Percentiles rank a stretch among this genome's conserved stretches.
These are phyloP conservation scores for Dromiciops gliroides DNA, from an alignment of 2,113 vertebrate genomes.

Conservation along the genomic window DNA sequence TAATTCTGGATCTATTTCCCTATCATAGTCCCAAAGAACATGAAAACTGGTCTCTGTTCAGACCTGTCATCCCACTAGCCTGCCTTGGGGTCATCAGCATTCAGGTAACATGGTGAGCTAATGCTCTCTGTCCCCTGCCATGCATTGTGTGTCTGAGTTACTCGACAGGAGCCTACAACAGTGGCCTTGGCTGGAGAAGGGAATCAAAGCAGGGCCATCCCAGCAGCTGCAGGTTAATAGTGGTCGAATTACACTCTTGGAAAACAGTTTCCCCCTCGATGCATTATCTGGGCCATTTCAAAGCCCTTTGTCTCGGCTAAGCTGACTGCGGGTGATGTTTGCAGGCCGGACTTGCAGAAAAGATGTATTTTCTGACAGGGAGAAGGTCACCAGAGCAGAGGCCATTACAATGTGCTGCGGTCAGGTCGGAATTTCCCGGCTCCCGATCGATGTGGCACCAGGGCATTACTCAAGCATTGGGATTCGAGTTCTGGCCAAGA, in stretches of 20 bases:
- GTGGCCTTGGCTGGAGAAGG: conserved; percentile 55
- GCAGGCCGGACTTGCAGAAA: conserved; percentile 60
- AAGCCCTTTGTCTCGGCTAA: conserved; percentile 74
- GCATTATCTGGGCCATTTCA: conserved; percentile 58
- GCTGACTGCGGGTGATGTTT: conserved; percentile 57
- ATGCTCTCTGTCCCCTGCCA: conserved; percentile 31
- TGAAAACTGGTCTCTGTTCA: conserved; percentile 25
- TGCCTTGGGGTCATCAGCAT: conserved; percentile 52
- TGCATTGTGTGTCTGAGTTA: background rate
- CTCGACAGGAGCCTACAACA: conserved; percentile 13
- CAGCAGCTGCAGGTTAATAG: conserved; percentile 70
- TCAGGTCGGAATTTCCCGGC: conserved; percentile 42
- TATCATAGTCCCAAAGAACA: background rate
- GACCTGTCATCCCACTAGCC: background rate
- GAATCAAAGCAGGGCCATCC: conserved; percentile 61
- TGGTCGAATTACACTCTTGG: conserved; percentile 68
- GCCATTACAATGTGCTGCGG: conserved; percentile 50
- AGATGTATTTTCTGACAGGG: conserved; percentile 75
- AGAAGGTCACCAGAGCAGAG: conserved; percentile 76
- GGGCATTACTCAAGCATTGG: conserved; percentile 33
- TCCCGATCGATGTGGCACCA: conserved; percentile 40
- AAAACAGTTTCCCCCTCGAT: conserved; percentile 72
- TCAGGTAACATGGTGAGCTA: conserved; percentile 41
- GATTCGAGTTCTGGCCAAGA: conserved; percentile 46
- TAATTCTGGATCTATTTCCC: background rate